These are phyloP conservation scores for Philereme vetulata DNA, from an alignment of 2,888 invertebrate species.

Conservation along the genomic window DNA sequence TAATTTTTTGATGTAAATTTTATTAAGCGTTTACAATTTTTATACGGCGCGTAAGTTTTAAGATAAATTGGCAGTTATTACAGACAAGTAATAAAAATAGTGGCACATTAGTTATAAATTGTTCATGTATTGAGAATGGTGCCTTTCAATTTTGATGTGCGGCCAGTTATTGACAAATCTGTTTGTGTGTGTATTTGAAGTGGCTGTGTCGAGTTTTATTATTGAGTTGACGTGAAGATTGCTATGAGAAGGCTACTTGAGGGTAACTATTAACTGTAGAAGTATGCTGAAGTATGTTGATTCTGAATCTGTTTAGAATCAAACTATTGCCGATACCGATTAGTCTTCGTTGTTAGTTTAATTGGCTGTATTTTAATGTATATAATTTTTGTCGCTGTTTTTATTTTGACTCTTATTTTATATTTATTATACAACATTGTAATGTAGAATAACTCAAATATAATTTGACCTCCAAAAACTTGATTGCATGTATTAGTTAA, in stretches of 20 bases:
- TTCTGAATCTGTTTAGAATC: no score
- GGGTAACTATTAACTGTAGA: no score
- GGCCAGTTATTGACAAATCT: not conserved
- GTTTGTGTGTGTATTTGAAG: conserved; percentile 6
- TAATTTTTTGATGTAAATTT: conserved; percentile 14
- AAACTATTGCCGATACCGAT: no score
- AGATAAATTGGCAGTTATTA: conserved; percentile 6
- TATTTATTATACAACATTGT: conserved; percentile 5
- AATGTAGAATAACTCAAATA: conserved; percentile 8
- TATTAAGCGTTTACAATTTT: conserved; percentile 15
- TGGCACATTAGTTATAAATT: conserved; percentile 9
- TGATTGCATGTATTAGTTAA: conserved; percentile 3
- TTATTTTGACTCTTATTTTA: conserved; percentile 2
- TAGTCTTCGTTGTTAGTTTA: not conserved
- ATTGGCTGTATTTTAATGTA: conserved; percentile 1
- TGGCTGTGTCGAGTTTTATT: not conserved
- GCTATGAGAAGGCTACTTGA: no score
- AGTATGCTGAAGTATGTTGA: no score
- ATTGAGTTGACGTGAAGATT: no score
- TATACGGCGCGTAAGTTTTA: conserved; percentile 10
- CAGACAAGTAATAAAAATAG: conserved; percentile 10
- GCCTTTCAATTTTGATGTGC: conserved; percentile 11
- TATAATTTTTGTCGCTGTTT: conserved; percentile 8
- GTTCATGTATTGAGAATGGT: conserved; percentile 12
- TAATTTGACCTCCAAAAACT: conserved; percentile 17